Base-by-base conservation (phyloP, 2,888 invertebrate species). In the Aleiodes alternator region DNA sequence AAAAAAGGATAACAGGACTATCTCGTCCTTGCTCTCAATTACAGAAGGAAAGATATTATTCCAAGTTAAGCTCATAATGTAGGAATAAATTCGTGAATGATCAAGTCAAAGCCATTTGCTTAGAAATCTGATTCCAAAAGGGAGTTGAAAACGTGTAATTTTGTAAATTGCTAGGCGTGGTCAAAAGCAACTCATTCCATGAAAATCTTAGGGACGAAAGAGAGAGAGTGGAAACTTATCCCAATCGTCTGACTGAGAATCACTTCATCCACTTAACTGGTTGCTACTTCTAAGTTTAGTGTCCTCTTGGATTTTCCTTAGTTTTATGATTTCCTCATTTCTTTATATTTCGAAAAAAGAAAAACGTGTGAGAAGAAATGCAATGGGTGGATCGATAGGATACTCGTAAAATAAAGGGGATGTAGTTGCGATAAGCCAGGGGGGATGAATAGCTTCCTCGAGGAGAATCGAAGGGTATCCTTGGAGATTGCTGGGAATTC, bases 91-190 rank as follows among this genome's bases (percentile, higher is more conserved):
- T 38, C 61, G 43, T 43, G 48, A 23, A 64, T 64, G 64, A 43
- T 53, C 12, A 16, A 68, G 4, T 31, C 31, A 6, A 29, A 23
- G 23, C 4, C 43, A 43, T 64, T 64, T 68, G 68, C 12, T n/a
- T 50, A n/a, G 16, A 7, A 16, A 53, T 53, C n/a, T 53, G 2
- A 16, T 8, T 31, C 12, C 34, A 68, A 9, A 56, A 38, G 23
- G 38, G 8, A n/a, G 12, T 8, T 48, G 23, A 16, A 34, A 73
- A 56, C 69, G 29, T 76, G 55, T 76, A 79, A 79, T 80, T 80
- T 73, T 29, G 48, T 64, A 72, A 77, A 79, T 79, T 72, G 68
- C 75, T 38, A 75, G 75, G 66, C 71, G 75, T 74, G 69, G 57
- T 59, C 66, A 55, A 34, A 48, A n/a, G 6, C 69, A 56, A 55